These are phyloP conservation scores for Melanchra persicariae DNA, from an alignment of 2,888 invertebrate species.

Conservation along the genomic window DNA sequence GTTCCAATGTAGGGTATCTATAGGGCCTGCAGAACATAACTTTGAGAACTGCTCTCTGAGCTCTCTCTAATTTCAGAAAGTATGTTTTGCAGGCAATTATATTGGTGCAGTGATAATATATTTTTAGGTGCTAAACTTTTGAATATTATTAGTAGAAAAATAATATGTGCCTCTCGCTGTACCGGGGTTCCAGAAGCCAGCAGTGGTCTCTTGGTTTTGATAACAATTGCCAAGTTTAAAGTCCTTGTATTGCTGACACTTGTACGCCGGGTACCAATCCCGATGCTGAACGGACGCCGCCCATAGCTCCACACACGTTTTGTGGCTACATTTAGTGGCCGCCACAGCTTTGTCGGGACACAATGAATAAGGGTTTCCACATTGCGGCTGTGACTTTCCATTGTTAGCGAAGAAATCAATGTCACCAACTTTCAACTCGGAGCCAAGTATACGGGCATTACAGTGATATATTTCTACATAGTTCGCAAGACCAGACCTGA, in stretches of 20 bases:
- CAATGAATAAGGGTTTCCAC: conserved; percentile 78
- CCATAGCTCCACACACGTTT: conserved; percentile 80
- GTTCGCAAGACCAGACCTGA: conserved; percentile 89
- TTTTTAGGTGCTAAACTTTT: too few species aligned
- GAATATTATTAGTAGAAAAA: conserved; percentile 73
- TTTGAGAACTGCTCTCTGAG: too few species aligned
- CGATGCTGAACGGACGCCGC: conserved; percentile 78
- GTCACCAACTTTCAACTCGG: conserved; percentile 87
- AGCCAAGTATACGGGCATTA: conserved; percentile 89
- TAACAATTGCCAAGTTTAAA: conserved; percentile 76
- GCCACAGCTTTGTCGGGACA: conserved; percentile 79
- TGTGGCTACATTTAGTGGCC: conserved; percentile 83
- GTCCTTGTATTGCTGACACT: conserved; percentile 78
- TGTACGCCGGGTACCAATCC: conserved; percentile 77
- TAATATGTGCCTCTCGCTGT: conserved; percentile 82
- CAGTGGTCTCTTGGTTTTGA: conserved; percentile 73
- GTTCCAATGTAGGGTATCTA: too few species aligned
- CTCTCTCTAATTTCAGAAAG: too few species aligned
- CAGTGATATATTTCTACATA: conserved; percentile 92
- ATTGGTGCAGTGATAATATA: too few species aligned
- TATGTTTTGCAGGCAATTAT: too few species aligned
- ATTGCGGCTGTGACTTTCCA: conserved; percentile 90
- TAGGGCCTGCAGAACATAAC: too few species aligned
- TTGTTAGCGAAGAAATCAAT: conserved; percentile 91
- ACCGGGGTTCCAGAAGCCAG: conserved; percentile 85